phyloP scores from a whole-genome alignment of 2,113 vertebrate genomes.

The Bubalus kerabau region DNA sequence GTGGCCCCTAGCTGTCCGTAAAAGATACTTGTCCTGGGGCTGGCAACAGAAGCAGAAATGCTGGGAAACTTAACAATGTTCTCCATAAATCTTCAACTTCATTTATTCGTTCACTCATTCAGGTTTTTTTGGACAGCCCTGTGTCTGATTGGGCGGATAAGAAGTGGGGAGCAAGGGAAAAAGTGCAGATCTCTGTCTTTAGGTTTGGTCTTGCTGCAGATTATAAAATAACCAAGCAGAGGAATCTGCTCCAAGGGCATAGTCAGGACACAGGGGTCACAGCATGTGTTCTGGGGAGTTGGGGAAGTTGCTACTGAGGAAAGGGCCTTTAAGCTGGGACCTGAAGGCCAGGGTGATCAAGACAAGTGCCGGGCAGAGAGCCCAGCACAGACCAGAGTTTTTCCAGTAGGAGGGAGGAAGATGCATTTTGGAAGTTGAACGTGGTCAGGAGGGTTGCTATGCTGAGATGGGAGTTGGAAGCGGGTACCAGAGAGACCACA shows the following conservation, averaged over 20 bases:
- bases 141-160: neutral
- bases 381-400: neutral
- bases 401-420: neutral
- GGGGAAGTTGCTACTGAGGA: neutral
- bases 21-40: neutral
- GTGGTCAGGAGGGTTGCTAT: neutral
- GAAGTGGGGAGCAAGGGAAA: neutral
- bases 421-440: neutral
- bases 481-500: neutral
- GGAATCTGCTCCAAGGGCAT: neutral
- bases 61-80: neutral
- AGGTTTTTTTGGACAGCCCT: neutral
- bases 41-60: neutral
- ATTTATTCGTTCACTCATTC: neutral
- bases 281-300: neutral
- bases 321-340: neutral
- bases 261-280: neutral
- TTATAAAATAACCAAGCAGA: neutral
- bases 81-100: neutral
- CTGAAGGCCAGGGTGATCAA: neutral
- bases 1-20: neutral
- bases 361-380: neutral
- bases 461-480: neutral
- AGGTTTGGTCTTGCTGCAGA: neutral
- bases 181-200: neutral